Base-by-base conservation (phyloP, 1,140 invertebrate species). In the Cataglyphis hispanica region DNA sequence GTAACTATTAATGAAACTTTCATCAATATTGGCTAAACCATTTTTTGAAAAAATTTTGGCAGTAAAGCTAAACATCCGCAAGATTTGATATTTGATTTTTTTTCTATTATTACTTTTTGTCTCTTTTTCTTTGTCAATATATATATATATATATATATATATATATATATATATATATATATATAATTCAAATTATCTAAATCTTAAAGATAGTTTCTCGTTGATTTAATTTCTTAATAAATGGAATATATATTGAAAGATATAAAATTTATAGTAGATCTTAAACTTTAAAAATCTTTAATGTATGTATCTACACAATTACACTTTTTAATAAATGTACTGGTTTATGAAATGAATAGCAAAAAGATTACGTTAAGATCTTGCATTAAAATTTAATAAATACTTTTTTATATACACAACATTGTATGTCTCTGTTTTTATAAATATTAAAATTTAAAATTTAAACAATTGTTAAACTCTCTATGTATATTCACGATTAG, bases 1-100 rank as follows among this genome's bases (percentile, higher is more conserved):
- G n/a, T 40, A 46, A n/a, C 37, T 74, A 74, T 83, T 83, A 83
- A 83, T 74, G 72, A 74, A 83, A 83, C 40, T 74, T 83, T 27
- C 37, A 60, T 75, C 70, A 74, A 83, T 83, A 72, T 83, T 37
- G 67, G 37, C 7, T 61, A 46, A 60, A 83, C 27, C 53, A 46
- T 43, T 83, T 81, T 83, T 83, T 6, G 37, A 72, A 70, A 81
- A 22, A 83, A 27, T n/a, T 83, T 61, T 60, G 7, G 1, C 13
- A 1, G n/a, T 40, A 69, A 43, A 72, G 4, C 8, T 60, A 43
- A 22, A 46, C 50, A 70, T 72, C 8, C 69, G 13, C 25, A 60
- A 72, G 37, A 81, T 72, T 72, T 43, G 53, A 83, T 72, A 83
- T 72, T 69, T 56, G 10, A 7, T n/a, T n/a, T n/a, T n/a, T n/a